A percentile compares a stretch with the other conserved stretches of the same genome.
Conservation (phyloP, 2,113 vertebrate genomes). For the Amia ocellicauda region DNA sequence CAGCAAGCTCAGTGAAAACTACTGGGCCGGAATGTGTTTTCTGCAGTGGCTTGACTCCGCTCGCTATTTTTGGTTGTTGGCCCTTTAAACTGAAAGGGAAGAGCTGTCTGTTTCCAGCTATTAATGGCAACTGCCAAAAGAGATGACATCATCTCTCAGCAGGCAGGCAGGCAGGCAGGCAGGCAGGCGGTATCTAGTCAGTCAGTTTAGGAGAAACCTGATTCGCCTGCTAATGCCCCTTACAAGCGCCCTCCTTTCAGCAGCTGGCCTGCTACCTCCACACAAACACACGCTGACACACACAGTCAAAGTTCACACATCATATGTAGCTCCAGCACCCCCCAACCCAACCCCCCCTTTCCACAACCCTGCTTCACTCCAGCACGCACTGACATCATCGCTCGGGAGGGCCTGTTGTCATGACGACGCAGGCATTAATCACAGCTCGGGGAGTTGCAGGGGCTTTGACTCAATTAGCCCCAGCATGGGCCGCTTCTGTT, state of each 20-base stretch:
- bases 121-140: constrained; percentile 61
- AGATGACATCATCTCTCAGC: constrained; percentile 65
- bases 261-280: constrained; percentile 12
- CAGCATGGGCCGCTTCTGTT: not conserved
- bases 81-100: constrained; percentile 56
- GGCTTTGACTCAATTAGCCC: constrained; percentile 5
- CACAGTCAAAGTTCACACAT: constrained; percentile 19
- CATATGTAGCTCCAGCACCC: constrained; percentile 21
- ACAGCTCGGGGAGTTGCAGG: not conserved
- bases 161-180: constrained; percentile 21
- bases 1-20: not conserved
- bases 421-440: not conserved
- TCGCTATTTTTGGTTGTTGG: constrained; percentile 33
- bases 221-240: constrained; percentile 19
- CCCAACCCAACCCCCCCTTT: not conserved
- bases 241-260: constrained; percentile 16
- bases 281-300: constrained; percentile 14
- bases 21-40: constrained; percentile 19
- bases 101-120: constrained; percentile 62
- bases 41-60: constrained; percentile 23
- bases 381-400: not conserved
- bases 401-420: not conserved
- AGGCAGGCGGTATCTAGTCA: constrained; percentile 22
- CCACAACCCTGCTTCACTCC: constrained; percentile 1
- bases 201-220: constrained; percentile 27